Conservation (phyloP, 2,113 vertebrate species). For the Ceuthmochares aereus region DNA sequence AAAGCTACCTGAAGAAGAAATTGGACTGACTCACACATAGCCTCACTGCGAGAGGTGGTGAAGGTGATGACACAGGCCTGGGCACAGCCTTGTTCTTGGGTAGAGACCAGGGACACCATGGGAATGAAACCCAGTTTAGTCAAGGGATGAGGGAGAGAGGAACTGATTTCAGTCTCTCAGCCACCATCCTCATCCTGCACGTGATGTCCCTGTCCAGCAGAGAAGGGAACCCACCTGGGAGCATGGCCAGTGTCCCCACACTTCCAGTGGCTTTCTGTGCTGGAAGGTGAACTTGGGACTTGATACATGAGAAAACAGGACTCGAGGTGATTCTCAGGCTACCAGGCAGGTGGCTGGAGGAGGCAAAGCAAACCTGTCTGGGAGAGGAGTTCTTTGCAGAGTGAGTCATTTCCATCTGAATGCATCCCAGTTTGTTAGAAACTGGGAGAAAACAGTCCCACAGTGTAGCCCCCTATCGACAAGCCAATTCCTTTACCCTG, state of each 20-base stretch:
- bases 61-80: background rate
- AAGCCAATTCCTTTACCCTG: background rate
- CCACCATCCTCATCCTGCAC: background rate
- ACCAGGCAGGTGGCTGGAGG: background rate
- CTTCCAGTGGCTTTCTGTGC: background rate
- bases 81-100: background rate
- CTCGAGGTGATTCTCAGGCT: background rate
- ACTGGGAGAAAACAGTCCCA: background rate
- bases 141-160: background rate
- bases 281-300: background rate
- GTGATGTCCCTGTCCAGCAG: background rate
- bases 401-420: background rate
- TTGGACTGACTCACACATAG: background rate
- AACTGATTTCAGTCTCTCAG: background rate
- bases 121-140: background rate
- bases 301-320: background rate
- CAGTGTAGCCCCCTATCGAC: background rate
- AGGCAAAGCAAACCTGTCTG: background rate
- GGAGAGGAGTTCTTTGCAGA: background rate
- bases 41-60: background rate
- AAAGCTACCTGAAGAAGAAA: background rate
- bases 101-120: background rate
- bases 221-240: background rate
- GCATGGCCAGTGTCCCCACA: rapidly evolving
- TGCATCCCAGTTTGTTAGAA: background rate